Conservation (phyloP, 2,797 vertebrate genomes). For the Apogon hyalosoma region DNA sequence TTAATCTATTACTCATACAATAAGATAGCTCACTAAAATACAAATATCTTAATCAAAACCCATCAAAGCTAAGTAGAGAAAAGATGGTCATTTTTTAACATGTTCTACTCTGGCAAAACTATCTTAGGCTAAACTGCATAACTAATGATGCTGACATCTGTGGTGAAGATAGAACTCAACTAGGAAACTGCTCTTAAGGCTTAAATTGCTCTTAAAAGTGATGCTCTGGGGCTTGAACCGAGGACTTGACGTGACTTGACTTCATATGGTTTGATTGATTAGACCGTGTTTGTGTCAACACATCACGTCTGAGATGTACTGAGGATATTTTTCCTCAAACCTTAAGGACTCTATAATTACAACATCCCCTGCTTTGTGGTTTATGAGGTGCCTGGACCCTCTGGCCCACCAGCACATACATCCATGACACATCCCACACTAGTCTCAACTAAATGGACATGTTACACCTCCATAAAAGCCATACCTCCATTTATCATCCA, state of each 20-base stretch:
- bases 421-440: conserved; percentile 52
- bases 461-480: conserved; percentile 57
- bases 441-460: conserved; percentile 53
- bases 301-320: conserved; percentile 14
- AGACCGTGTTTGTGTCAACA: conserved; percentile 22
- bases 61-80: too few species aligned
- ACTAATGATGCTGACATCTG: too few species aligned
- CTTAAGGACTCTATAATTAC: conserved; percentile 46
- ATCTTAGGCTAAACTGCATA: too few species aligned
- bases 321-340: conserved; percentile 18
- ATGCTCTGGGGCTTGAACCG: neutral
- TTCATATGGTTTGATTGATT: neutral
- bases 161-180: too few species aligned
- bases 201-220: neutral
- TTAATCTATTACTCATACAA: too few species aligned
- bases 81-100: too few species aligned
- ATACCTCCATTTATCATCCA: conserved; percentile 56
- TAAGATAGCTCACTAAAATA: too few species aligned
- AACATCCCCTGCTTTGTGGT: conserved; percentile 35
- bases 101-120: too few species aligned
- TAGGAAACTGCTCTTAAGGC: too few species aligned
- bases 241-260: neutral
- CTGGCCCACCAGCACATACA: conserved; percentile 17
- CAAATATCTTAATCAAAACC: too few species aligned
- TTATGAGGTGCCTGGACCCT: conserved; percentile 49